Evolutionary conservation across 1,140 invertebrate species (phyloP).

Genomic region (fruit fly (Drosophila melanogaster)): Release_6_plus_ISO1_MT NC_004354.4:17549501-17550000

Average conservation of each 20-base stretch:
- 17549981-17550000: slow-evolving; percentile 25
- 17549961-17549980: slow-evolving; percentile 50
- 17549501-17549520: slow-evolving; percentile 5
- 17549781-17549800: slow-evolving; percentile 44
- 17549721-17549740: too few relatives aligned
- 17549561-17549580: background rate
- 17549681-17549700: too few relatives aligned
- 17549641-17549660: too few relatives aligned
- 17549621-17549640: too few relatives aligned
- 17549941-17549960: slow-evolving; percentile 62
- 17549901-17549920: slow-evolving; percentile 6
- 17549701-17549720: too few relatives aligned
- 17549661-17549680: too few relatives aligned
- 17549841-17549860: slow-evolving; percentile 24
- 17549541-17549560: background rate
- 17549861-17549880: slow-evolving; percentile 30
- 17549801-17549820: slow-evolving; percentile 20
- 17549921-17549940: slow-evolving; percentile 60
- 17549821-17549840: background rate
- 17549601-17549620: too few relatives aligned
- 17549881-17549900: background rate
- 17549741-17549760: background rate
- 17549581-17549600: too few relatives aligned
- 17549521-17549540: background rate
- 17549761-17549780: slow-evolving; percentile 7